Evolutionary conservation across 2,888 invertebrate species (phyloP).

Genomic region (Tinea trinotella): DNA sequence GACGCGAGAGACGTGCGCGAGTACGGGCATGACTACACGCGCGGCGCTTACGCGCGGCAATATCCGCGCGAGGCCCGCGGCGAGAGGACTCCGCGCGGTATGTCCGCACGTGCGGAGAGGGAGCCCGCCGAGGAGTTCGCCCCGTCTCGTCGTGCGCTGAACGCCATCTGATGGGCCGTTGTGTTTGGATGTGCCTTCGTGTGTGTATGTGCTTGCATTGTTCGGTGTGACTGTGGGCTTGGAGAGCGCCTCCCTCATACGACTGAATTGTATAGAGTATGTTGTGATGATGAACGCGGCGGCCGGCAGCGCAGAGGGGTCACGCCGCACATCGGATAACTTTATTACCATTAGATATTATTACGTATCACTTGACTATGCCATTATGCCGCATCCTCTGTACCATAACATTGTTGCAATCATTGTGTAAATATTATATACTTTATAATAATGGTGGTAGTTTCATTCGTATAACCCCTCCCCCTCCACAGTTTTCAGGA

Average conservation of each 20-base stretch:
- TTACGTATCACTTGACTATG: slow-evolving; percentile 65
- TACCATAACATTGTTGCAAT: slow-evolving; percentile 72
- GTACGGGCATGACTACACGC: slow-evolving; percentile 47
- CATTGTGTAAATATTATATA: slow-evolving; percentile 75
- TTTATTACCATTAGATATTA: slow-evolving; percentile 71
- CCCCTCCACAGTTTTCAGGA: no score
- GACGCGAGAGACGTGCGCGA: slow-evolving; percentile 45
- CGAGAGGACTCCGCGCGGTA: slow-evolving; percentile 59
- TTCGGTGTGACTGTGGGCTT: background rate
- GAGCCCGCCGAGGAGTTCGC: slow-evolving; percentile 43
- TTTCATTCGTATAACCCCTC: slow-evolving; percentile 20
- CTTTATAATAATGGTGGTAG: slow-evolving; percentile 45
- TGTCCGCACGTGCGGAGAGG: slow-evolving; percentile 50
- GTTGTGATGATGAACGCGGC: background rate
- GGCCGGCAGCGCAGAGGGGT: background rate
- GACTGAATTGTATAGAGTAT: background rate
- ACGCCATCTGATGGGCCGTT: slow-evolving; percentile 67
- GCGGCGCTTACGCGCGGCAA: slow-evolving; percentile 43
- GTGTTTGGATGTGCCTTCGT: background rate
- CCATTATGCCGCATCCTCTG: slow-evolving; percentile 71
- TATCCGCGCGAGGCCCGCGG: slow-evolving; percentile 39
- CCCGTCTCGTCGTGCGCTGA: slow-evolving; percentile 77
- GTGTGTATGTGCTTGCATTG: background rate
- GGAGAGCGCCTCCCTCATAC: background rate
- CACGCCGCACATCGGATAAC: slow-evolving; percentile 29